phyloP scores from a whole-genome alignment of 2,888 invertebrate genomes.

The Arctia plantaginis region DNA sequence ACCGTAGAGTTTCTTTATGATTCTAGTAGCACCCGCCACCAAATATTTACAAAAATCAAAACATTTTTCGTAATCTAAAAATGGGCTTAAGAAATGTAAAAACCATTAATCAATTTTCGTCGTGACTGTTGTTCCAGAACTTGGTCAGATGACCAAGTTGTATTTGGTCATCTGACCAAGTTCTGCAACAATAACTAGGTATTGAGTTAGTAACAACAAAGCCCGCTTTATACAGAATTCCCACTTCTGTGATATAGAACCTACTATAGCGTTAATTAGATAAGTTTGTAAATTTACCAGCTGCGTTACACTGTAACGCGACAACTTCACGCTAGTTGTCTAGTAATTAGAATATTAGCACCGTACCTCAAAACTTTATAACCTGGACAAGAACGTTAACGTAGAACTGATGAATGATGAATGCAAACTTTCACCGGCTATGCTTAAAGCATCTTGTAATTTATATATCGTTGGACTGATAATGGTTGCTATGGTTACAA shows the following conservation, averaged over 20 bases:
- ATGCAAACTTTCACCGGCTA: background rate
- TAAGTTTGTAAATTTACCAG: conserved; percentile 69
- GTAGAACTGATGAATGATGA: conserved; percentile 5
- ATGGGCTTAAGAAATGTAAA: too few species aligned
- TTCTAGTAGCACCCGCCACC: too few species aligned
- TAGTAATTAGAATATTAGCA: conserved; percentile 40
- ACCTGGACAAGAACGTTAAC: conserved; percentile 21
- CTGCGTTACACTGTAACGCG: conserved; percentile 52
- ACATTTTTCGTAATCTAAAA: too few species aligned
- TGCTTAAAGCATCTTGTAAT: background rate
- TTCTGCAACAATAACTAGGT: conserved; percentile 54
- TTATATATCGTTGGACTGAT: background rate
- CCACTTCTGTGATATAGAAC: conserved; percentile 41
- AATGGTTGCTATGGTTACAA: background rate
- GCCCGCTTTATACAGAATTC: conserved; percentile 48
- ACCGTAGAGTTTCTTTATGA: too few species aligned
- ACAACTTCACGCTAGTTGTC: conserved; percentile 50
- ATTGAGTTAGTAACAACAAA: conserved; percentile 51
- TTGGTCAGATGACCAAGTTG: too few species aligned
- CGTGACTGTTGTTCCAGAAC: conserved; percentile 21
- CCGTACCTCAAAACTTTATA: conserved; percentile 29
- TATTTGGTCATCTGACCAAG: too few species aligned
- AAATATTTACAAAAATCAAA: too few species aligned
- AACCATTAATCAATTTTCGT: too few species aligned
- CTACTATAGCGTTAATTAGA: conserved; percentile 73